Base-by-base conservation (phyloP, 2,888 invertebrate genomes). In the Brenthis hecate region DNA sequence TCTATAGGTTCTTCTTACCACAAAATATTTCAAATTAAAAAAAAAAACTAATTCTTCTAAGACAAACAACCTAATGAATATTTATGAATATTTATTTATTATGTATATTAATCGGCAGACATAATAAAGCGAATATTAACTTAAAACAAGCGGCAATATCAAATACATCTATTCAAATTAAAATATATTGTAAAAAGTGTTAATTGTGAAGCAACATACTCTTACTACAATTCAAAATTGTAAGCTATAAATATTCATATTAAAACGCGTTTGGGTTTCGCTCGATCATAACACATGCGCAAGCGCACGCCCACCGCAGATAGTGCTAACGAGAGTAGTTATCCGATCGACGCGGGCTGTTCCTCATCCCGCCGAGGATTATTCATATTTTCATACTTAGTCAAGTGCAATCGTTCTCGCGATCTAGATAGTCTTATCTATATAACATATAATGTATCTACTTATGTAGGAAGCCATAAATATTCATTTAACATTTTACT, bases 271-370 rank as follows among this genome's bases (percentile, higher is more conserved):
- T 67, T 50, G 60, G 62, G 56, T 61, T 56, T 23, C 47, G 67
- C 50, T 56, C 61, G 67, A 36, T 53, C 65, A 56, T 56, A 69
- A 69, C 65, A 70, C 68, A 72, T 68, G 73, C 69, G 74, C 73
- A 73, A 62, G 72, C 75, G 74, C 80, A 79, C 83, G 81, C 83
- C 81, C 81, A 78, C 75, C 75, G 65, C 70, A 77, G 83, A 85
- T 86, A 83, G 79, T 79, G 80, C 85, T 85, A 87, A 87, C 85
- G 83, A 87, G 86, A 73, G 73, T 69, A 75, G 75, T 77, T 85
- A 86, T 86, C 86, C 77, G 73, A 77, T 76, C 72, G 70, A 61
- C 70, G 66, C 65, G 55, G 62, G 61, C 51, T n/a, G 66, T 73
- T 70, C 66, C 58, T 70, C 67, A 65, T 69, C 57, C 63, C 56